Evolutionary conservation across 2,888 invertebrate species (phyloP).

Genomic region (Crematogaster levior): DNA sequence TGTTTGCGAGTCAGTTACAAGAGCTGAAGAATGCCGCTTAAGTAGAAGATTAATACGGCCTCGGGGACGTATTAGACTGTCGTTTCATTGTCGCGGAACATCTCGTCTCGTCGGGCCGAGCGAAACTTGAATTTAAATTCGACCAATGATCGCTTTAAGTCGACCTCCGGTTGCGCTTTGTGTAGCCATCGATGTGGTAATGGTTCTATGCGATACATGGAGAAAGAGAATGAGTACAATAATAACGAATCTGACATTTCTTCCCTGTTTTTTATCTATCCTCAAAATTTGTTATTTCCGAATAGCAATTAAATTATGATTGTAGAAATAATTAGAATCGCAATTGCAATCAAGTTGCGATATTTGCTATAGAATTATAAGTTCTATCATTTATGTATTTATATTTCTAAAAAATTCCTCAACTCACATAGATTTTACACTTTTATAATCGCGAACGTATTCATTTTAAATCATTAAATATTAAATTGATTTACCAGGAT

Average conservation of each 20-base stretch:
- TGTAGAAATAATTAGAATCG: background rate
- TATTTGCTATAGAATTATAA: background rate
- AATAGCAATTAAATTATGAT: background rate
- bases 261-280: background rate
- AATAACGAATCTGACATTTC: background rate
- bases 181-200: background rate
- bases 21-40: conserved; percentile 34
- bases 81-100: conserved; percentile 50
- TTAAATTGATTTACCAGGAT: background rate
- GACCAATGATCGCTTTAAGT: conserved; percentile 40
- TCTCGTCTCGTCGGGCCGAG: conserved; percentile 29
- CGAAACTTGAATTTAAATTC: conserved; percentile 51
- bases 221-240: background rate
- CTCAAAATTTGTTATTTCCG: background rate
- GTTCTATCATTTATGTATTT: background rate
- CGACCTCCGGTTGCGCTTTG: conserved; percentile 39
- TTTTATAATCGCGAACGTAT: background rate
- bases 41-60: conserved; percentile 54
- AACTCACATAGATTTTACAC: background rate
- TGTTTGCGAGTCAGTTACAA: conserved; percentile 29
- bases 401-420: background rate
- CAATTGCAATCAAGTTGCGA: background rate
- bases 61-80: conserved; percentile 47
- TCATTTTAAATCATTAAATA: background rate
- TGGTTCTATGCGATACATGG: background rate